These are phyloP conservation scores for Yponomeuta malinellus DNA, from an alignment of 2,888 invertebrate genomes.

Conservation along the genomic window DNA sequence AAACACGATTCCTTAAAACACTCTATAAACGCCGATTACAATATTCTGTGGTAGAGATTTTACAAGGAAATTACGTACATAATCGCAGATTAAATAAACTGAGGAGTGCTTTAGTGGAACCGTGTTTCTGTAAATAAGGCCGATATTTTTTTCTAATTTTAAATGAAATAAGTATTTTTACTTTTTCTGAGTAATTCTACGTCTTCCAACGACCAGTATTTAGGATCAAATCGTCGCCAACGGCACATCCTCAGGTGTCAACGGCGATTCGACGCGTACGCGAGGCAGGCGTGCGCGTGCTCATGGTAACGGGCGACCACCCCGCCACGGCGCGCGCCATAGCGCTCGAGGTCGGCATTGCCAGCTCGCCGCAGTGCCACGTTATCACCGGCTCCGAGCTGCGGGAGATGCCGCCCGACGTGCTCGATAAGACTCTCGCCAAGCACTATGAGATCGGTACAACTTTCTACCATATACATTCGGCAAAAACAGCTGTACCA, in stretches of 20 bases:
- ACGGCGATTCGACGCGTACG: conserved; percentile 80
- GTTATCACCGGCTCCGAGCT: conserved; percentile 76
- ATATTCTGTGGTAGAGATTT: too few relatives aligned
- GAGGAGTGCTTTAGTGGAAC: too few relatives aligned
- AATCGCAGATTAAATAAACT: too few relatives aligned
- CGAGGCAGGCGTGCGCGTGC: conserved; percentile 84
- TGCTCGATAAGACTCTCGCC: conserved; percentile 69
- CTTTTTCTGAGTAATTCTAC: too few relatives aligned
- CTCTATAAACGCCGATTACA: too few relatives aligned
- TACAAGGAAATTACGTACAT: too few relatives aligned
- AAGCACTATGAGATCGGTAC: conserved; percentile 63
- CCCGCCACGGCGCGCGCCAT: conserved; percentile 87
- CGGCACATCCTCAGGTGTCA: conserved; percentile 36
- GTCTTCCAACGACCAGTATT: too few relatives aligned
- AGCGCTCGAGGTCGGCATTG: conserved; percentile 83
- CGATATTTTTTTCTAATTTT: too few relatives aligned
- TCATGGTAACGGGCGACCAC: conserved; percentile 91
- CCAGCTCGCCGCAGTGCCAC: conserved; percentile 71
- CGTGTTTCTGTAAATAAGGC: too few relatives aligned
- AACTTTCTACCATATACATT: background rate
- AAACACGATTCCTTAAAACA: too few relatives aligned
- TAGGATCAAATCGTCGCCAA: too few relatives aligned
- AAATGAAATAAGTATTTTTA: too few relatives aligned
- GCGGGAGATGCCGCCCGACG: conserved; percentile 68
- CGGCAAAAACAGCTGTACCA: background rate